Percentiles rank a stretch among this genome's conserved stretches.
Conservation (phyloP, 2,888 invertebrate species). For the Caenorhabditis japonica region DNA sequence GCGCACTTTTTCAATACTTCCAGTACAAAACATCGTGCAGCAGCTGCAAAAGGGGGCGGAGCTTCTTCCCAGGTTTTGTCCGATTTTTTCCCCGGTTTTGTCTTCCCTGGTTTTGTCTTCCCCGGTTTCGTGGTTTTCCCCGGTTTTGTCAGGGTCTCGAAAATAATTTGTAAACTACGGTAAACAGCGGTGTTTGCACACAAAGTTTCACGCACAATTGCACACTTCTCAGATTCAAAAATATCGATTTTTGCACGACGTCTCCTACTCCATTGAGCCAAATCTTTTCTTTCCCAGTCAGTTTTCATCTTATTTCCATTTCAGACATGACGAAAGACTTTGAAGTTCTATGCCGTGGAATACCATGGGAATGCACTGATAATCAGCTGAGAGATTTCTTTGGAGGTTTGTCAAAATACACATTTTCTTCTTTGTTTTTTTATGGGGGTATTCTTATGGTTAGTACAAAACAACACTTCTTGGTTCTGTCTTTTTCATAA, state of each 20-base stretch:
- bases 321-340: conserved; percentile 27
- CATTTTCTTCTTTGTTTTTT: not conserved
- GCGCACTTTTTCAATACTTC: no score
- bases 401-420: conserved; percentile 38
- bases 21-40: no score
- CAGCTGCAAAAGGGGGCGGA: no score
- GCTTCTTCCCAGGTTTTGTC: no score
- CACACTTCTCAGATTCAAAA: not conserved
- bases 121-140: no score
- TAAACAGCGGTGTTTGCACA: conserved; percentile 29
- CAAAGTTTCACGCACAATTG: conserved; percentile 7
- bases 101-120: no score
- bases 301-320: not conserved
- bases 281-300: not conserved
- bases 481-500: no score
- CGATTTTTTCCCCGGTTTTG: no score
- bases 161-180: no score
- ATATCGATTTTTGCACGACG: not conserved
- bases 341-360: conserved; percentile 49
- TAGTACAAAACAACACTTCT: not conserved
- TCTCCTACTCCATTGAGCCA: not conserved
- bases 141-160: no score
- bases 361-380: conserved; percentile 57
- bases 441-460: not conserved
- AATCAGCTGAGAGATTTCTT: conserved; percentile 53